Base-by-base conservation (phyloP, 1,140 invertebrate species). In the Penaeus japonicus region DNA sequence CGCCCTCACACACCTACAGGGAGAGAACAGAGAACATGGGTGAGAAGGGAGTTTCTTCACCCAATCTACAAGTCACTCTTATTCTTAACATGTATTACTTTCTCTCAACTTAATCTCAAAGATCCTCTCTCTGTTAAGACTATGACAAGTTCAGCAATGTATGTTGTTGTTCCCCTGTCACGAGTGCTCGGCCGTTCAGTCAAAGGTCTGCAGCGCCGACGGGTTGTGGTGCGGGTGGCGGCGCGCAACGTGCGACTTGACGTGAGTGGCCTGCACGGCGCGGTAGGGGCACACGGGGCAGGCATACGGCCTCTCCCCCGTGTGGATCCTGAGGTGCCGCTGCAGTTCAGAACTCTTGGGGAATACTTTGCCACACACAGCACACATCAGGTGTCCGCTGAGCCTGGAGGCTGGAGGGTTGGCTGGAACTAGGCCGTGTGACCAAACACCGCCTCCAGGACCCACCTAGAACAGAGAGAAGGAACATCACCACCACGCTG, bases 1-100 rank as follows among this genome's bases (percentile, higher is more conserved):
- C 86, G 86, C 86, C 86, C 86, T 88, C 86, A 83, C 86, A 88
- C 86, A 88, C 86, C 86, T 88, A 88, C 86, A 88, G 85, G 85
- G 79, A 88, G 86, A 88, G 65, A 88, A 88, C 79, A 82, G 80
- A 88, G 86, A 88, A 82, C 62, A 73, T 82, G 86, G 86, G 86
- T 83, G 86, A 88, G 79, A 82, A 82, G 62, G 24, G 24, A 39
- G 20, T 73, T 65, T 88, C 75, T 62, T 65, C 73, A 79, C 80
- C 47, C 80, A 59, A 80, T 81, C 35, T 78, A 35, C 30, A 32
- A 81, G n/a, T n/a, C 59, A 81, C 27, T 39, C 59, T 32, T 27
- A 24, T 54, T 24, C 55, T 87, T 82, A 70, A 80, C 75, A 70
- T 54, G 27, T 78, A 87, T 39, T 57, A 15, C 32, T 39, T 54